These are phyloP conservation scores for Lutjanus erythropterus DNA, from an alignment of 2,113 vertebrate genomes.

Conservation along the genomic window DNA sequence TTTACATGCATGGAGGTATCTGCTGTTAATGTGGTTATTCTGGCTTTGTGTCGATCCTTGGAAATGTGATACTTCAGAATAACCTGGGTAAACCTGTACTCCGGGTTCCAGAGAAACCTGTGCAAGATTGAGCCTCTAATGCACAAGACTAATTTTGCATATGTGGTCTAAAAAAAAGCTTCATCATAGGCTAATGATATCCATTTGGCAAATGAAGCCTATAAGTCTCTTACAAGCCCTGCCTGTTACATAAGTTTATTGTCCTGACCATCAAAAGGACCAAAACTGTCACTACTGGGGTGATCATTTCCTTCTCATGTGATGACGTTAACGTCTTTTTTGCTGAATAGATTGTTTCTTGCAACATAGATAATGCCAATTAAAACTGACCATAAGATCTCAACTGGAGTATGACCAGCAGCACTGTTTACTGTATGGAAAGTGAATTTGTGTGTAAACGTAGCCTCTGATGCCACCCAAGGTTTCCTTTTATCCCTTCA, in stretches of 20 bases:
- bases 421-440: background rate
- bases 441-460: constrained; percentile 52
- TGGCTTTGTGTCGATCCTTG: constrained; percentile 25
- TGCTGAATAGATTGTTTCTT: constrained; percentile 15
- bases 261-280: constrained; percentile 27
- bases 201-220: constrained; percentile 47
- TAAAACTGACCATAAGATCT: constrained; percentile 17
- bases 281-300: constrained; percentile 3
- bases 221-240: constrained; percentile 14
- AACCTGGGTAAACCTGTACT: constrained; percentile 15
- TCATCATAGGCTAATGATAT: constrained; percentile 39
- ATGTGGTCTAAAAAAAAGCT: constrained; percentile 11
- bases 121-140: background rate
- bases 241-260: constrained; percentile 19
- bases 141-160: constrained; percentile 5
- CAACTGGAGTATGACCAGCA: constrained; percentile 41
- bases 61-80: constrained; percentile 14
- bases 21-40: constrained; percentile 34
- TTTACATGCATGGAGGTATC: constrained; percentile 67
- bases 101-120: background rate
- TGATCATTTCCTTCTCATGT: background rate
- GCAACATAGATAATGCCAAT: constrained; percentile 28
- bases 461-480: constrained; percentile 61
- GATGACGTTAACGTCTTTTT: too few species aligned
- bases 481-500: constrained; percentile 55